These are phyloP conservation scores for Hirtodrosophila duncani DNA, from an alignment of 2,888 invertebrate genomes.

Conservation along the genomic window DNA sequence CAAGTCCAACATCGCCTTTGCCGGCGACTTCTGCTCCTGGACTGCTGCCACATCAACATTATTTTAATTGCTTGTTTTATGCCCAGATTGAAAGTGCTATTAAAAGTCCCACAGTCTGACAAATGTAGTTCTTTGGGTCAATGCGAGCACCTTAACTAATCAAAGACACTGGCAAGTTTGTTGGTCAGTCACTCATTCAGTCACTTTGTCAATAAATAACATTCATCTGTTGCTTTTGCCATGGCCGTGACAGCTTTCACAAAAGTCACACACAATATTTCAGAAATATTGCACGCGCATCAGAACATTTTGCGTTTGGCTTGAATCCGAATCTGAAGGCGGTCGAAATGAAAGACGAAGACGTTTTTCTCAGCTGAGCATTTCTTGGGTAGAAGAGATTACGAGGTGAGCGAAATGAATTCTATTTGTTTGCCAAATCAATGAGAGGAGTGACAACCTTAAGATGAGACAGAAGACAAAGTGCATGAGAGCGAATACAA, in stretches of 20 bases:
- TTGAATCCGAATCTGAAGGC: too few relatives aligned
- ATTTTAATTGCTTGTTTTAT: conserved; percentile 60
- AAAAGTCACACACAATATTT: conserved; percentile 21
- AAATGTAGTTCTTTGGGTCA: conserved; percentile 69
- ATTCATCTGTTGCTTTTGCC: conserved; percentile 42
- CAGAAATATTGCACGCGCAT: conserved; percentile 36
- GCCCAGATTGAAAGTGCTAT: conserved; percentile 36
- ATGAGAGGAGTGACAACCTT: conserved; percentile 48
- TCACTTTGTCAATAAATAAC: conserved; percentile 39
- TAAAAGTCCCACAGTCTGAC: conserved; percentile 21
- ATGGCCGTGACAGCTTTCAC: conserved; percentile 55
- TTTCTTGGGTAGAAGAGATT: conserved; percentile 33
- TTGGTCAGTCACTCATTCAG: not conserved
- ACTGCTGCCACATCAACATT: conserved; percentile 31
- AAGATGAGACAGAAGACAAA: conserved; percentile 15
- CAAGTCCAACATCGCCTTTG: conserved; percentile 24
- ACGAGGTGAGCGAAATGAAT: conserved; percentile 42
- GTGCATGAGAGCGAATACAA: conserved; percentile 14
- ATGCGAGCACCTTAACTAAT: conserved; percentile 67
- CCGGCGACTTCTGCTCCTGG: conserved; percentile 5
- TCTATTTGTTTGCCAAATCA: conserved; percentile 42
- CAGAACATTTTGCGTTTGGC: conserved; percentile 28
- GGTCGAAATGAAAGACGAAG: conserved; percentile 33
- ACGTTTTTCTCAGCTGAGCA: too few relatives aligned
- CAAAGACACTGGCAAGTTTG: conserved; percentile 32